Percentiles rank a stretch among this genome's conserved stretches.
Evolutionary conservation across 2,888 invertebrate genomes (phyloP).

Genomic region (Meandrusa payeni): DNA sequence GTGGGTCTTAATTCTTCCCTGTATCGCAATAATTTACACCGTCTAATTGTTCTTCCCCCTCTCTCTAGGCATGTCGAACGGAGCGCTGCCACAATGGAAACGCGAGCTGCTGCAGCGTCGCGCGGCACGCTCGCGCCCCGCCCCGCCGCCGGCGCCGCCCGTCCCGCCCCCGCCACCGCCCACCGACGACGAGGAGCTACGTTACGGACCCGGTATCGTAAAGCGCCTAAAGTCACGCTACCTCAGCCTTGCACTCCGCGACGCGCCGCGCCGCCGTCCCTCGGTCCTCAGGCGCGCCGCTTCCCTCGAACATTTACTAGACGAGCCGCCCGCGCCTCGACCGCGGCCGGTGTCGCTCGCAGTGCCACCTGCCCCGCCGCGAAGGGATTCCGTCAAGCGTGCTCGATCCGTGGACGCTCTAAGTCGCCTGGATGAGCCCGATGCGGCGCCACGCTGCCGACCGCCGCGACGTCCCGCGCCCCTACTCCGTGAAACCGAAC

Average conservation of each 20-base stretch:
- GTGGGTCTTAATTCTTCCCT: too few species aligned
- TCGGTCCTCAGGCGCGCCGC: constrained; percentile 90
- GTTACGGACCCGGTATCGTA: constrained; percentile 95
- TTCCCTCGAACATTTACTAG: constrained; percentile 91
- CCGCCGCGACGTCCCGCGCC: constrained; percentile 79
- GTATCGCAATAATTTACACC: too few species aligned
- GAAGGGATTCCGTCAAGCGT: constrained; percentile 87
- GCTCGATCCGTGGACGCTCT: constrained; percentile 93
- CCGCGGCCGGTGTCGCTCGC: constrained; percentile 54
- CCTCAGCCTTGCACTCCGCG: constrained; percentile 91
- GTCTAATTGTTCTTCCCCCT: constrained; percentile 17
- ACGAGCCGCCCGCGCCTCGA: constrained; percentile 75
- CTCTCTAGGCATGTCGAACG: constrained; percentile 64
- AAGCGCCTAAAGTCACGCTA: constrained; percentile 93
- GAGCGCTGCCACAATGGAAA: constrained; percentile 89
- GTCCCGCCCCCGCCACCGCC: constrained; percentile 51
- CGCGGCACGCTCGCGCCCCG: constrained; percentile 62
- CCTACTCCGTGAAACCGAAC: constrained; percentile 86
- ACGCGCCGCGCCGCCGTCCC: constrained; percentile 84
- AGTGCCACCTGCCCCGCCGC: constrained; percentile 46
- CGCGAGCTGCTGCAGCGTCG: constrained; percentile 89
- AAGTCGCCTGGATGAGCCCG: constrained; percentile 79
- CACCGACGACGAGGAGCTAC: constrained; percentile 85
- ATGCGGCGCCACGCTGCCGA: constrained; percentile 51
- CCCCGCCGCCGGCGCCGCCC: constrained; percentile 39